Evolutionary conservation across 2,113 vertebrate genomes (phyloP), one percentile per base, ranked within the genome.

Genomic region (Lepus americanus): DNA sequence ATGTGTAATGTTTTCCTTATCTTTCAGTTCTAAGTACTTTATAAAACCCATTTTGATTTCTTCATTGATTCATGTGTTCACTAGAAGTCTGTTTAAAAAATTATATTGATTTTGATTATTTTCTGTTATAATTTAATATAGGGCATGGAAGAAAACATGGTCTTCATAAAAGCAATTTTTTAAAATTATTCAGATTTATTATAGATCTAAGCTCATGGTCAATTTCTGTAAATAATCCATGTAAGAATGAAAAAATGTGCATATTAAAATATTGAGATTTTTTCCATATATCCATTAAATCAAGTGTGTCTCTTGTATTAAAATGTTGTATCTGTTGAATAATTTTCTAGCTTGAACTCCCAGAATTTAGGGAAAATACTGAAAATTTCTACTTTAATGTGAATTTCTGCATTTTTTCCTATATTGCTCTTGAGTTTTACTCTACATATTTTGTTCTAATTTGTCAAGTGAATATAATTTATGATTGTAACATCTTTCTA

Each of bases 81-180:
- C 14, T 36, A 81, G 67, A 86, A 84, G 23, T 44, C 16, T 85
- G 61, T 92, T 85, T 77, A 25, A 77, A 44, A 12, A 49, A 33
- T 29, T 61, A 92, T 27, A 87, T 64, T 53, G 39, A 36, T 95
- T 92, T 70, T 31, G 20, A 64, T 53, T 78, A 36, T n/a, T 88
- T 89, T 88, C 22, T 81, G 3, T 76, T 66, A 59, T 67, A 74
- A 74, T 74, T 74, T 82, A 77, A 78, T 31, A 27, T 31, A 36
- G 33, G 49, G 12, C 17, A 61, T 70, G 19, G 3, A n/a, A 77
- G 63, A 44, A 51, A 39, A 9, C 0, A 9, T 73, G 31, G 6
- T 39, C 5, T 72, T 0, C 64, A 63, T 77, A 77, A 61, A 92
- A 88, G 20, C 36, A 92, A 77, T 78, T 72, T 53, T 51, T 95